Conservation (phyloP, 2,888 invertebrate genomes). For the Hyppa rectilinea region DNA sequence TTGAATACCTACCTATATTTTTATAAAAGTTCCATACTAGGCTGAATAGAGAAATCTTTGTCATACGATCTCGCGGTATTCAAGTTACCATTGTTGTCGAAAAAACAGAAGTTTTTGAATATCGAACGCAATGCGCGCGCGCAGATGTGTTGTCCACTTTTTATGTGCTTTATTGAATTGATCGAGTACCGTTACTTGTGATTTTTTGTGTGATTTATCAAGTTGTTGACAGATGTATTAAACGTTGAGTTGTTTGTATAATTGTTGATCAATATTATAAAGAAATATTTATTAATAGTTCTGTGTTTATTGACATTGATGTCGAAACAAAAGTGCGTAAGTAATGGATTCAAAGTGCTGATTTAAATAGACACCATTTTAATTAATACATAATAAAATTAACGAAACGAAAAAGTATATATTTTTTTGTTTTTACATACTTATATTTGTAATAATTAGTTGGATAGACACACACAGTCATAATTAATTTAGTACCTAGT, state of each 20-base stretch:
- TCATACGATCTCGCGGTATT: conserved; percentile 79
- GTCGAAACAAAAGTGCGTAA: background rate
- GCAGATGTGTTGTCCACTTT: conserved; percentile 87
- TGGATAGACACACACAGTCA: too few relatives aligned
- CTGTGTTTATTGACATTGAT: background rate
- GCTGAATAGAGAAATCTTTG: conserved; percentile 69
- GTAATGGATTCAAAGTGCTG: too few relatives aligned
- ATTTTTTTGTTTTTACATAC: too few relatives aligned
- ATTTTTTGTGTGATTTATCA: conserved; percentile 76
- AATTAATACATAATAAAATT: too few relatives aligned
- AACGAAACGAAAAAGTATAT: too few relatives aligned
- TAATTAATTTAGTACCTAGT: too few relatives aligned
- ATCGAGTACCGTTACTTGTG: conserved; percentile 80
- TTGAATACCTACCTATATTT: conserved; percentile 55
- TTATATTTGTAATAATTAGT: too few relatives aligned
- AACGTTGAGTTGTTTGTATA: conserved; percentile 53
- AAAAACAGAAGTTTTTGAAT: conserved; percentile 82
- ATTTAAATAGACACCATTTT: background rate
- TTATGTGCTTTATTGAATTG: conserved; percentile 83
- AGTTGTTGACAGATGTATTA: conserved; percentile 78
- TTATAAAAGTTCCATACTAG: conserved; percentile 18
- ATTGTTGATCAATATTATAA: conserved; percentile 61
- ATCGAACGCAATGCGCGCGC: conserved; percentile 78
- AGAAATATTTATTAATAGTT: background rate
- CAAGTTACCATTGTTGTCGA: conserved; percentile 81